Percentiles rank a stretch among this genome's conserved stretches.
These are phyloP conservation scores for Gymnothorax reevesii DNA, from an alignment of 2,797 vertebrate species.

Conservation along the genomic window DNA sequence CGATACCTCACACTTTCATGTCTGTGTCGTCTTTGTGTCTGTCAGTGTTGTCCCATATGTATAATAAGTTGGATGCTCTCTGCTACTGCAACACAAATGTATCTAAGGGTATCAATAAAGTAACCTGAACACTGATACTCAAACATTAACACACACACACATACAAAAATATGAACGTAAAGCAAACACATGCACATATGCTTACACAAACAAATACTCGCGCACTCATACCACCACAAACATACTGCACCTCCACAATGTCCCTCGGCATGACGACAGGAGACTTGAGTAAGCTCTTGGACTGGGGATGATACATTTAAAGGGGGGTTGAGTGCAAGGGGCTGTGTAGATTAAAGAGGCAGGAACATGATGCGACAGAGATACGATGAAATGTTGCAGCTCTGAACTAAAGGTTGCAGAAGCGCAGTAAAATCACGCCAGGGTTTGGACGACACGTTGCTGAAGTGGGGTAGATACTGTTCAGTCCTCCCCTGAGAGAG, in stretches of 20 bases:
- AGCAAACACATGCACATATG: neutral
- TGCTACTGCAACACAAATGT: too few relatives aligned
- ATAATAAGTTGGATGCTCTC: too few relatives aligned
- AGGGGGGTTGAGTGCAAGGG: neutral
- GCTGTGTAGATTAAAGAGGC: neutral
- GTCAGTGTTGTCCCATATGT: too few relatives aligned
- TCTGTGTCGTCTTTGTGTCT: too few relatives aligned
- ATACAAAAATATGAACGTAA: neutral
- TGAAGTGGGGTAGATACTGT: neutral
- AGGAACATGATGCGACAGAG: neutral
- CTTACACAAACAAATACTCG: neutral
- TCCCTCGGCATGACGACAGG: neutral
- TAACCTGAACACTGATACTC: constrained; percentile 18
- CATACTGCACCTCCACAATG: neutral
- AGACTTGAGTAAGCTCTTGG: neutral
- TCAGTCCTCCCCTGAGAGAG: too few relatives aligned
- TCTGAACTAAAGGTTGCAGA: neutral
- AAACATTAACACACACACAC: neutral
- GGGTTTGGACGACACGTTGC: neutral
- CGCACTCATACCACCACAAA: too few relatives aligned
- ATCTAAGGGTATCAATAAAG: too few relatives aligned
- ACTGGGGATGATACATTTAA: neutral
- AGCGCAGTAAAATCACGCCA: neutral
- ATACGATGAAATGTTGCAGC: neutral
- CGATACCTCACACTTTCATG: too few relatives aligned